Percentiles rank a stretch among this genome's conserved stretches.
Evolutionary conservation across 2,888 invertebrate genomes (phyloP).

Genomic region (Dromius quadrimaculatus): DNA sequence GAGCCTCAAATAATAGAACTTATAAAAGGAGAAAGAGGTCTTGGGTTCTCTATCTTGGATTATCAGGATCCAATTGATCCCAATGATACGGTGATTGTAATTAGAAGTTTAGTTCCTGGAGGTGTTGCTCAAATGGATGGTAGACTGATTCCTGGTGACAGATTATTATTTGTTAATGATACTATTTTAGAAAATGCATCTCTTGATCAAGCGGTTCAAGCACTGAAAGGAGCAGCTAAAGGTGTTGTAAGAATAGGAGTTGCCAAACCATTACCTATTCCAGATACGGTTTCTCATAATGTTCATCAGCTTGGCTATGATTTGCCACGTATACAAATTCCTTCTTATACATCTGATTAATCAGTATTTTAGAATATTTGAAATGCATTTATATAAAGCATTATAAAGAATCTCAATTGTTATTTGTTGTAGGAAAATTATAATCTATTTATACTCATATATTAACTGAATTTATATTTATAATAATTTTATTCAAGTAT

Average conservation of each 20-base stretch:
- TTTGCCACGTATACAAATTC: slow-evolving; percentile 60
- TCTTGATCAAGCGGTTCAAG: slow-evolving; percentile 96
- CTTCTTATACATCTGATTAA: slow-evolving; percentile 54
- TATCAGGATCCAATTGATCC: slow-evolving; percentile 96
- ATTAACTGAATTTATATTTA: not conserved
- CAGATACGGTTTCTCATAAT: slow-evolving; percentile 73
- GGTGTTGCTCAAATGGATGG: slow-evolving; percentile 98
- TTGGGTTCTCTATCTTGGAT: slow-evolving; percentile 98
- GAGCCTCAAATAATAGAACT: slow-evolving; percentile 97
- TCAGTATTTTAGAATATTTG: not conserved
- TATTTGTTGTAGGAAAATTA: slow-evolving; percentile 7
- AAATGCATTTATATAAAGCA: slow-evolving; percentile 7
- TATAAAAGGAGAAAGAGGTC: slow-evolving; percentile 95
- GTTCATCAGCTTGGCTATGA: slow-evolving; percentile 63
- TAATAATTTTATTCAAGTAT: no score
- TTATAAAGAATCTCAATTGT: not conserved
- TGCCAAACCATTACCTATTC: slow-evolving; percentile 89
- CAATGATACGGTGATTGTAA: slow-evolving; percentile 96
- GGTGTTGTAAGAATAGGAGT: slow-evolving; percentile 97
- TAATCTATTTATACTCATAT: not conserved
- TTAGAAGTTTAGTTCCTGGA: slow-evolving; percentile 97
- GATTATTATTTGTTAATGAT: slow-evolving; percentile 94
- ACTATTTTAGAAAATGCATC: slow-evolving; percentile 94
- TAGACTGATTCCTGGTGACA: slow-evolving; percentile 97
- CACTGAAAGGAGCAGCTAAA: slow-evolving; percentile 94